Conservation (phyloP, 2,113 vertebrate genomes). For the Seriola aureovittata region DNA sequence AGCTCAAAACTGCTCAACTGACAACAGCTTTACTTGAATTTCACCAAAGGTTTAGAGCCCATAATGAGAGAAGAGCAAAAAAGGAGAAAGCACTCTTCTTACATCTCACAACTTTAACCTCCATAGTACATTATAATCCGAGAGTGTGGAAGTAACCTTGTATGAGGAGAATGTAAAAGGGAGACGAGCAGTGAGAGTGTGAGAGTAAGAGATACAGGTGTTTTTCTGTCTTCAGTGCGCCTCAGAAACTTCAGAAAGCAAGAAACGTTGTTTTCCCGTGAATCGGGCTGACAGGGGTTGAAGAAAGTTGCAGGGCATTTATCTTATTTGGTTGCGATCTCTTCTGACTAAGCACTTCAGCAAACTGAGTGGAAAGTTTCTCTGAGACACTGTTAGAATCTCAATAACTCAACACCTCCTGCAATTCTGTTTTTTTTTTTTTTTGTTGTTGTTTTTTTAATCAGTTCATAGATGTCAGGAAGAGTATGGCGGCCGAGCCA, state of each 20-base stretch:
- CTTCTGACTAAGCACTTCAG: constrained; percentile 38
- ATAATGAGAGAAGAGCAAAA: constrained; percentile 18
- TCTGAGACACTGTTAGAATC: constrained; percentile 54
- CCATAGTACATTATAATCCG: constrained; percentile 53
- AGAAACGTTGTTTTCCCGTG: constrained; percentile 56
- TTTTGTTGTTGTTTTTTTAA: constrained; percentile 21
- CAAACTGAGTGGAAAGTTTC: constrained; percentile 52
- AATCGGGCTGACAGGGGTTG: constrained; percentile 32
- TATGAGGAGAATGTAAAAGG: constrained; percentile 46
- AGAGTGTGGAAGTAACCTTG: constrained; percentile 74
- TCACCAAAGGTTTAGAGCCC: constrained; percentile 21
- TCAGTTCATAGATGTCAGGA: constrained; percentile 55
- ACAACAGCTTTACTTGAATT: constrained; percentile 45
- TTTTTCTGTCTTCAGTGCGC: constrained; percentile 52
- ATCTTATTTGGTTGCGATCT: constrained; percentile 47
- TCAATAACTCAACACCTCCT: constrained; percentile 62
- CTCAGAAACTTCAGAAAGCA: constrained; percentile 49
- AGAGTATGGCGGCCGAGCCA: constrained; percentile 49
- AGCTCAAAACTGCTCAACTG: constrained; percentile 6
- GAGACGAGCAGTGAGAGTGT: constrained; percentile 3
- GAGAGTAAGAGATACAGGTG: constrained; percentile 7
- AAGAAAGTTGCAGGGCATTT: constrained; percentile 31
- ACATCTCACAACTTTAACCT: constrained; percentile 50
- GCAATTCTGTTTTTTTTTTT: constrained; percentile 24
- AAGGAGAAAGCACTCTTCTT: constrained; percentile 16